Evolutionary conservation across 2,888 invertebrate genomes (phyloP).

Genomic region (Synergus japonicus): DNA sequence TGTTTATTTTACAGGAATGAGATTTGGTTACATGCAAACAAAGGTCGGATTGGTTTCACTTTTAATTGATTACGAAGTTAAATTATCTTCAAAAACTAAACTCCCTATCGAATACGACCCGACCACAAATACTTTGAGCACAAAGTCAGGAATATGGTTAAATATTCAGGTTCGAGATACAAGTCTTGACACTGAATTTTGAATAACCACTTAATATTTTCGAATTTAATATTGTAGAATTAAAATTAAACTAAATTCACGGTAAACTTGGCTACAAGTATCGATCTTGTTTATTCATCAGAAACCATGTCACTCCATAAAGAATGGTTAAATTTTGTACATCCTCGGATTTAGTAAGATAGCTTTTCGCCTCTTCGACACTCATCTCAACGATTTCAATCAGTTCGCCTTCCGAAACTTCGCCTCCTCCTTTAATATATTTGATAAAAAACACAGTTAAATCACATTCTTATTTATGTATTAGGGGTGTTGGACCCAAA

Average conservation of each 20-base stretch:
- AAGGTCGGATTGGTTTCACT: slow-evolving; percentile 68
- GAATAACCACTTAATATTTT: no score
- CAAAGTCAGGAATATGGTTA: not conserved
- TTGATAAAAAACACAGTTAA: not conserved
- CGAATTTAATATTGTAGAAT: no score
- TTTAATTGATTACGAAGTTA: slow-evolving; percentile 64
- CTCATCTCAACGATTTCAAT: slow-evolving; percentile 94
- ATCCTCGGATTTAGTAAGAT: slow-evolving; percentile 79
- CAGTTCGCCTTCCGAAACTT: slow-evolving; percentile 91
- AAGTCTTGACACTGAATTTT: not conserved
- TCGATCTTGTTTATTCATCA: slow-evolving; percentile 79
- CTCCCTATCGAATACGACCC: not conserved
- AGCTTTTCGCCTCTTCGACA: slow-evolving; percentile 83
- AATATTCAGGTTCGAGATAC: not conserved
- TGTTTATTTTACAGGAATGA: slow-evolving; percentile 61
- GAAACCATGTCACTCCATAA: slow-evolving; percentile 89
- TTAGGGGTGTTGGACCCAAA: no score
- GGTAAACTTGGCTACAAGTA: slow-evolving; percentile 49
- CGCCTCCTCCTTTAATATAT: slow-evolving; percentile 80
- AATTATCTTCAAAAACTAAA: slow-evolving; percentile 42
- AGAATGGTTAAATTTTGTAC: slow-evolving; percentile 87
- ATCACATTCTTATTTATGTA: slow-evolving; percentile 4
- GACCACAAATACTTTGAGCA: not conserved
- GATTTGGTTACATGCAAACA: slow-evolving; percentile 69
- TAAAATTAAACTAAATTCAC: not conserved